Conservation (phyloP, 2,113 vertebrate species). For the Etheostoma cragini region DNA sequence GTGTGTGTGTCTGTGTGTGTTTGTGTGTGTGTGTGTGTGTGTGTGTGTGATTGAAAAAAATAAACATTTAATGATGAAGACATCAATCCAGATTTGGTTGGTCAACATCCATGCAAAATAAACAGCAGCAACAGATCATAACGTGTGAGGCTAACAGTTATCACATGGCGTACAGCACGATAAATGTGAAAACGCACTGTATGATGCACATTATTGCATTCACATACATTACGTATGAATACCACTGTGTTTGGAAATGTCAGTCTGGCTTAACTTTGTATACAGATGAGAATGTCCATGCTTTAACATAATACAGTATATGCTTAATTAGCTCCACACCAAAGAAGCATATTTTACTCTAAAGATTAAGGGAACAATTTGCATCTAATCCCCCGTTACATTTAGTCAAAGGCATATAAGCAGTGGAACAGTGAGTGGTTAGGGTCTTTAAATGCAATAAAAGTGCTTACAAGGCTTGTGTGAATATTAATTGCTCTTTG, state of each 20-base stretch:
- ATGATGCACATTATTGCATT: slow-evolving; percentile 7
- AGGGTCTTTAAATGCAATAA: slow-evolving; percentile 52
- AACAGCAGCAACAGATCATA: slow-evolving; percentile 18
- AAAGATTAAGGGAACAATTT: slow-evolving; percentile 72
- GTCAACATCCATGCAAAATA: slow-evolving; percentile 28
- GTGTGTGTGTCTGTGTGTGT: slow-evolving; percentile 5
- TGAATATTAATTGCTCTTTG: slow-evolving; percentile 60
- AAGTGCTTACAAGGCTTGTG: slow-evolving; percentile 67
- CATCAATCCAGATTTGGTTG: slow-evolving; percentile 52
- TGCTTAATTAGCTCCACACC: slow-evolving; percentile 52
- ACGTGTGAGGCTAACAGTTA: neutral
- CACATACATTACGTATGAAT: slow-evolving; percentile 8
- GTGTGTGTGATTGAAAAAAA: slow-evolving; percentile 5
- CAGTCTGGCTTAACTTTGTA: slow-evolving; percentile 59
- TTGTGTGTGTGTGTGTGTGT: neutral
- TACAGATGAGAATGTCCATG: slow-evolving; percentile 41
- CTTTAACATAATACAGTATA: slow-evolving; percentile 19
- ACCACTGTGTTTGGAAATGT: slow-evolving; percentile 13
- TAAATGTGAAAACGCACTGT: slow-evolving; percentile 17
- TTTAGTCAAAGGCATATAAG: slow-evolving; percentile 48
- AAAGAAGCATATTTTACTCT: slow-evolving; percentile 56
- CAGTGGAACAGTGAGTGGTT: slow-evolving; percentile 38
- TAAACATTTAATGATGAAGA: slow-evolving; percentile 17
- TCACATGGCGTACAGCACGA: neutral
- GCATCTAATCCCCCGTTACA: slow-evolving; percentile 67